Percentiles rank a stretch among this genome's conserved stretches.
phyloP scores from a whole-genome alignment of 2,797 vertebrate genomes.

The Hyperoplus immaculatus region DNA sequence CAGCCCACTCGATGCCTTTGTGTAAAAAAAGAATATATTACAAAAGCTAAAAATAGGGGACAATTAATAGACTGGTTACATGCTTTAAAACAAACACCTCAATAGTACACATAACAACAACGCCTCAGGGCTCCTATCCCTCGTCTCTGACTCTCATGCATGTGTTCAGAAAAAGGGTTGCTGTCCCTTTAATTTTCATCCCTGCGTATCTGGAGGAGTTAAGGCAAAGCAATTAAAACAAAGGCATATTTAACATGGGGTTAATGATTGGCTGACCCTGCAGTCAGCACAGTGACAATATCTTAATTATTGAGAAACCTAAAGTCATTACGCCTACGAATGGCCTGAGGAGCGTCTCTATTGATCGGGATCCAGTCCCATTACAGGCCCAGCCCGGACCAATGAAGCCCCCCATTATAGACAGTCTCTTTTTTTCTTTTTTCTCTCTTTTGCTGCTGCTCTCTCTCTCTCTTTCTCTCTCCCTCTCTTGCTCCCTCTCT shows the following conservation, averaged over 20 bases:
- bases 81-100: slow-evolving; percentile 53
- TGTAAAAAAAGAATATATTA: slow-evolving; percentile 29
- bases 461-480: slow-evolving; percentile 13
- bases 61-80: slow-evolving; percentile 66
- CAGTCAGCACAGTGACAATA: slow-evolving; percentile 87
- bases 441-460: neutral
- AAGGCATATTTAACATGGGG: slow-evolving; percentile 89
- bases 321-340: slow-evolving; percentile 88
- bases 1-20: slow-evolving; percentile 33
- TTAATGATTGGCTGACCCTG: slow-evolving; percentile 89
- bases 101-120: slow-evolving; percentile 38
- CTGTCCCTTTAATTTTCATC: slow-evolving; percentile 83
- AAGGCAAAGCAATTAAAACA: slow-evolving; percentile 89
- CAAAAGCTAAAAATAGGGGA: slow-evolving; percentile 63
- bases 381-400: slow-evolving; percentile 79
- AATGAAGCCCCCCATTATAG: slow-evolving; percentile 77
- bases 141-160: slow-evolving; percentile 44
- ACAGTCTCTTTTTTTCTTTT: slow-evolving; percentile 33
- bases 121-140: slow-evolving; percentile 56
- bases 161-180: slow-evolving; percentile 53
- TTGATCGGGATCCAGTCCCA: slow-evolving; percentile 87
- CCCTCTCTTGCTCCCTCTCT: slow-evolving; percentile 28
- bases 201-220: slow-evolving; percentile 80
- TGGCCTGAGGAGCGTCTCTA: slow-evolving; percentile 84
- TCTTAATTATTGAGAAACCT: slow-evolving; percentile 89